Conservation (phyloP, 1,140 invertebrate genomes). For the Pristionchus pacificus region DNA sequence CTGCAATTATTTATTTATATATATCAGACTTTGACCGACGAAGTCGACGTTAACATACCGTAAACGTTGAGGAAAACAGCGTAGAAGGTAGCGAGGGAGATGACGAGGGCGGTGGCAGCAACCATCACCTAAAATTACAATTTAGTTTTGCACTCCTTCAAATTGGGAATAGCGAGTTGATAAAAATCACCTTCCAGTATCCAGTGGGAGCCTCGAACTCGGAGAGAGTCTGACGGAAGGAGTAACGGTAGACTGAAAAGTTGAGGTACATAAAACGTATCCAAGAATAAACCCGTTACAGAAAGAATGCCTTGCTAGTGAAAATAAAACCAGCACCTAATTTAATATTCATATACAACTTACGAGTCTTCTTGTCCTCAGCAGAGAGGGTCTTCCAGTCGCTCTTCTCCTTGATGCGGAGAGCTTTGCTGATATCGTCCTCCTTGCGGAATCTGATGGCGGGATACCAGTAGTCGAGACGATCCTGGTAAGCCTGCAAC, state of each 20-base stretch:
- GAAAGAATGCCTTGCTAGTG: too few relatives aligned
- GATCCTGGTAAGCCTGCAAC: conserved; percentile 51
- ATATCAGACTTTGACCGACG: background rate
- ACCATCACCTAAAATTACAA: background rate
- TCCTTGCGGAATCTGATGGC: conserved; percentile 56
- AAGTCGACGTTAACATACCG: conserved; percentile 32
- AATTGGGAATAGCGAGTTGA: too few relatives aligned
- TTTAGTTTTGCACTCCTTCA: background rate
- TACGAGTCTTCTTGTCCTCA: conserved; percentile 53
- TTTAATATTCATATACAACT: too few relatives aligned
- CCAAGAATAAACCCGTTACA: too few relatives aligned
- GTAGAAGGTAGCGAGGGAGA: conserved; percentile 45
- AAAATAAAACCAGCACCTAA: too few relatives aligned
- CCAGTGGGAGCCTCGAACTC: conserved; percentile 55
- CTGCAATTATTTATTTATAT: conserved; percentile 31
- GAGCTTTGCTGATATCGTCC: conserved; percentile 42
- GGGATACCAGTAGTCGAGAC: conserved; percentile 56
- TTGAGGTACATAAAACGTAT: background rate
- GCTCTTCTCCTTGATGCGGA: conserved; percentile 48
- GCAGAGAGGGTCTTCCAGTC: conserved; percentile 51
- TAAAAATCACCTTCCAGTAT: conserved; percentile 45
- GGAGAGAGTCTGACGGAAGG: conserved; percentile 51
- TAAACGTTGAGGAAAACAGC: conserved; percentile 46
- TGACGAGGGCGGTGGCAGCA: conserved; percentile 19
- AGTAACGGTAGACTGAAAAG: conserved; percentile 49